Evolutionary conservation across 2,888 invertebrate species (phyloP).

Genomic region (Junonia oenone): DNA sequence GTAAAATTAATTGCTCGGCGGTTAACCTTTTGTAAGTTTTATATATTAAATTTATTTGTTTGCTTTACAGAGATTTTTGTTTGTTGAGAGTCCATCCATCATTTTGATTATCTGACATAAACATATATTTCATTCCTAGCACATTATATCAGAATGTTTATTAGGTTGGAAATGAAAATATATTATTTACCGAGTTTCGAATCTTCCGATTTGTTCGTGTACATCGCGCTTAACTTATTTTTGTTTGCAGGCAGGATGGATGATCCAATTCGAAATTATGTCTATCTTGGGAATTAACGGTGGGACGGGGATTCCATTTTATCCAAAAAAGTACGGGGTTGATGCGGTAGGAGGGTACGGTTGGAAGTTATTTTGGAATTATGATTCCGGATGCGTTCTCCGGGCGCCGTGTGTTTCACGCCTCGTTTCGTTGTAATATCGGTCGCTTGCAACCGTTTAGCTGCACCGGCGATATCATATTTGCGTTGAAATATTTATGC

Average conservation of each 20-base stretch:
- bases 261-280: conserved; percentile 81
- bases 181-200: not conserved
- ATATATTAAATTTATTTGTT: conserved; percentile 32
- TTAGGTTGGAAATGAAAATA: not conserved
- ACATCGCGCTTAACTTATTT: conserved; percentile 46
- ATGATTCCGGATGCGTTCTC: conserved; percentile 77
- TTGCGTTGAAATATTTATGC: conserved; percentile 39
- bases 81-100: not conserved
- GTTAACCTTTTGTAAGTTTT: conserved; percentile 34
- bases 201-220: conserved; percentile 5
- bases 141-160: not conserved
- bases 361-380: conserved; percentile 77
- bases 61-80: conserved; percentile 3
- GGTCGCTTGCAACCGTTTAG: conserved; percentile 58
- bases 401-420: conserved; percentile 71
- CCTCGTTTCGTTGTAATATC: conserved; percentile 70
- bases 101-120: not conserved
- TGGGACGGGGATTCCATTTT: conserved; percentile 76
- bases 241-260: conserved; percentile 73
- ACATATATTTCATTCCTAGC: not conserved
- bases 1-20: conserved; percentile 68
- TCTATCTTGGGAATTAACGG: conserved; percentile 80
- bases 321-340: conserved; percentile 68
- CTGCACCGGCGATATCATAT: conserved; percentile 52
- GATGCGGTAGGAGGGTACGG: conserved; percentile 48